Base-by-base conservation (phyloP, 92 coral and sea anemone species). In the Siderastrea radians region DNA sequence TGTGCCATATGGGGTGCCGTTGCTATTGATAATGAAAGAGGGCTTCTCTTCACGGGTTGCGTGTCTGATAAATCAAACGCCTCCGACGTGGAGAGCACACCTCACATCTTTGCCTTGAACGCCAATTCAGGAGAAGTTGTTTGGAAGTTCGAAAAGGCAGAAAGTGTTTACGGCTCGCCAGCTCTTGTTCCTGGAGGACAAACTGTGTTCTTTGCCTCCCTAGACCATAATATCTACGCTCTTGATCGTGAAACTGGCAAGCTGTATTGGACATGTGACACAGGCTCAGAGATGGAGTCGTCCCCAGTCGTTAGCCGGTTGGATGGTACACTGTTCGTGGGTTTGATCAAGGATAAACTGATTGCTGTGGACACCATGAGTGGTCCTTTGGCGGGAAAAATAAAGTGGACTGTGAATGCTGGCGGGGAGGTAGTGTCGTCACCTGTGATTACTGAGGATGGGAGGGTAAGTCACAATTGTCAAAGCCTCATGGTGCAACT, bases 401-500 rank as follows among this genome's bases (percentile, higher is more conserved):
- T 95, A 58, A 95, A 93, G 59, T 95, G 98, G 98, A 72, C 87
- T 38, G 76, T 91, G 80, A 83, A 91, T 44, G 79, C 96, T 82
- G 98, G 98, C 5, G 98, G 92, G 50, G 98, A 95, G 76, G 96
- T 91, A 10, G 94, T 95, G 46, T 93, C 96, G 50, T 91, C 98
- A 7, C 98, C 98, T 77, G 91, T 89, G n/a, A 81, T 95, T 5
- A 93, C 94, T 13, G 96, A 93, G 85, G 94, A 88, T 68, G 90
- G 95, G 66, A 86, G 90, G 98, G 98, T 95, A 83, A 81, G 98
- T 19, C 3, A 66, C 26, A 48, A 9, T 64, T 79, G 83, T 26
- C 15, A 3, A n/a, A 16, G 0, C 12, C 3, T 5, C 10, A 55
- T 7, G 9, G 8, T 55, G 61, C 38, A 26, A 26, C 38, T 26